Percentiles rank a stretch among this genome's conserved stretches.
Evolutionary conservation across 2,888 invertebrate species (phyloP).

Genomic region (Platycnemis pennipes): DNA sequence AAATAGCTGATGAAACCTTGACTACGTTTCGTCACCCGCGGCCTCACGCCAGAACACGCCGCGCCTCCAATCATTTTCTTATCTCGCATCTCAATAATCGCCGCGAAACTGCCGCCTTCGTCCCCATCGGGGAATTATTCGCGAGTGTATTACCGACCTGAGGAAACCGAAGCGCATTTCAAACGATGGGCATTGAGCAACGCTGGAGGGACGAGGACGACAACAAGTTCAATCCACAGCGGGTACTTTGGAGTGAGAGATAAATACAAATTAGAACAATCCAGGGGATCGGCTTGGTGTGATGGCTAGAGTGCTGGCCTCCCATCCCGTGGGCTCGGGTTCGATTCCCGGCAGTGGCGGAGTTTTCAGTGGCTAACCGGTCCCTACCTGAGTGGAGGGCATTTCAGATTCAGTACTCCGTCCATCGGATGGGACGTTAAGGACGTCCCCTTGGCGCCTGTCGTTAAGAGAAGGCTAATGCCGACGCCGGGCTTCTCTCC

Average conservation of each 20-base stretch:
- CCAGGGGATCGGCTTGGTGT: no score
- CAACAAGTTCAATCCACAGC: not conserved
- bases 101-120: not conserved
- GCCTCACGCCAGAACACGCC: not conserved
- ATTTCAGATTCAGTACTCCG: no score
- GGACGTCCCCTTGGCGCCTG: no score
- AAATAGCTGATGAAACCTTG: not conserved
- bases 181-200: not conserved
- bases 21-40: not conserved
- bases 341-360: no score
- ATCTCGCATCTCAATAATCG: not conserved
- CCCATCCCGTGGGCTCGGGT: no score
- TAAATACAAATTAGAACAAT: no score
- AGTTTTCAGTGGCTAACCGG: no score
- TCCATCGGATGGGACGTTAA: no score
- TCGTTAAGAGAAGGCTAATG: no score
- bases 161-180: not conserved
- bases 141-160: not conserved
- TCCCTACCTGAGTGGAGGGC: no score
- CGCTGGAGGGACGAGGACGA: not conserved
- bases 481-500: no score
- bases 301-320: no score
- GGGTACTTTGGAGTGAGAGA: not conserved
- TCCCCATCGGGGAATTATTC: not conserved
- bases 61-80: not conserved